A percentile compares a stretch with the other conserved stretches of the same genome.
Conservation (phyloP, 2,888 invertebrate genomes). For the Andrena fulva region DNA sequence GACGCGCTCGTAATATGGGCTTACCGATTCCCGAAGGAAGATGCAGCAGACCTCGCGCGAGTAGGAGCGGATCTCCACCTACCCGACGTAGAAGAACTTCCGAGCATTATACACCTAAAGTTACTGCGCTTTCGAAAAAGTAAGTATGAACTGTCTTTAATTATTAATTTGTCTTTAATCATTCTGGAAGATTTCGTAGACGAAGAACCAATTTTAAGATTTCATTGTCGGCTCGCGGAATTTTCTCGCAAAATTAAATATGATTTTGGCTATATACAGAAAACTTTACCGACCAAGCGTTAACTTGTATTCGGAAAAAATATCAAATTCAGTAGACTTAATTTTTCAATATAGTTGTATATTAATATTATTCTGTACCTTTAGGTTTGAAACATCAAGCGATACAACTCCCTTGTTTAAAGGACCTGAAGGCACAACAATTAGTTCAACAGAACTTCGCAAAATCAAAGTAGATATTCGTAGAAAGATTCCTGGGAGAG, state of each 20-base stretch:
- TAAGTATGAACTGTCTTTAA: constrained; percentile 22
- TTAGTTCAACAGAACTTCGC: constrained; percentile 66
- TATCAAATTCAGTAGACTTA: no score
- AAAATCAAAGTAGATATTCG: constrained; percentile 75
- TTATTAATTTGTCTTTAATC: no score
- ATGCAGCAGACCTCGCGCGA: constrained; percentile 36
- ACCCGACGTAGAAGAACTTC: constrained; percentile 36
- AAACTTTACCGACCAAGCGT: no score
- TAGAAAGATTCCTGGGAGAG: constrained; percentile 64
- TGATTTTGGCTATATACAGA: no score
- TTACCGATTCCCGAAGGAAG: background rate
- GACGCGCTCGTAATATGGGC: no score
- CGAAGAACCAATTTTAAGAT: no score
- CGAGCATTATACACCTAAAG: constrained; percentile 1
- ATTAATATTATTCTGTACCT: background rate
- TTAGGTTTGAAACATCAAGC: constrained; percentile 66
- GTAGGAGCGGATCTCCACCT: constrained; percentile 50
- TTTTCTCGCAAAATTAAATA: no score
- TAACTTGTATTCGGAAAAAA: no score
- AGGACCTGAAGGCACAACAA: constrained; percentile 71
- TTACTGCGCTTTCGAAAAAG: constrained; percentile 49
- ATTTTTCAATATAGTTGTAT: no score
- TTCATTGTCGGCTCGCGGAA: no score
- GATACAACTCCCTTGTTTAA: constrained; percentile 69
- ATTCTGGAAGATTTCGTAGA: no score